Evolutionary conservation across 2,113 vertebrate genomes (phyloP).

Genomic region (Oenanthe melanoleuca): DNA sequence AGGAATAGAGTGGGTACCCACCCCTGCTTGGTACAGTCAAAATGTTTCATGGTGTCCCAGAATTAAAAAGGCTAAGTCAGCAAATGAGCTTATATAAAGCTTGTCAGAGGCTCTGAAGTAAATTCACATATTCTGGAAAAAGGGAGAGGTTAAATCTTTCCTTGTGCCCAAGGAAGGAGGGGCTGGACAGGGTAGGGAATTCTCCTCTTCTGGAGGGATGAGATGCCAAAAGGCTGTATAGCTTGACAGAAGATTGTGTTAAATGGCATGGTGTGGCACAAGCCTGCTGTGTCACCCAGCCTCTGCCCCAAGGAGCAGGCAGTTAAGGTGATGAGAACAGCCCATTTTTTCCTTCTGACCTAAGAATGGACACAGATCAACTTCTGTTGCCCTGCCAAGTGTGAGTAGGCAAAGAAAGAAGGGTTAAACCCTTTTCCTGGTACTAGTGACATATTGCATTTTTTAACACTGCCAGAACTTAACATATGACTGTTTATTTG

Average conservation of each 20-base stretch:
- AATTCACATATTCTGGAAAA: not conserved
- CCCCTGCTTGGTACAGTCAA: constrained; percentile 16
- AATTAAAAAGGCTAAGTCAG: constrained; percentile 36
- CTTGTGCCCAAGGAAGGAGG: not conserved
- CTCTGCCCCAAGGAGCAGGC: not conserved
- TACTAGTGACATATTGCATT: not conserved
- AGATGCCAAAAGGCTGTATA: not conserved
- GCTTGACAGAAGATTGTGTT: not conserved
- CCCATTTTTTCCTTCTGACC: not conserved
- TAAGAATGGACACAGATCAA: not conserved
- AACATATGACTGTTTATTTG: not conserved
- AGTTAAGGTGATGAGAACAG: not conserved
- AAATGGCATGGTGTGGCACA: not conserved
- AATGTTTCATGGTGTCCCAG: not conserved
- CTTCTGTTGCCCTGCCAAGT: not conserved
- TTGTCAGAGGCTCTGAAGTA: not conserved
- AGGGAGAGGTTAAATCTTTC: not conserved
- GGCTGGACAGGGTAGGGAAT: not conserved
- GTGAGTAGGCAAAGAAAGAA: not conserved
- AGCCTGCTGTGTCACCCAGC: not conserved
- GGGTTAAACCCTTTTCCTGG: not conserved
- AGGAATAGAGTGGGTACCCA: not conserved
- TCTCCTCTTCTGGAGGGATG: not conserved
- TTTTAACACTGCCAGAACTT: not conserved
- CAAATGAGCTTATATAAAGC: constrained; percentile 44